Evolutionary conservation across 1,140 invertebrate species (phyloP).

Genomic region (Meloidogyne floridensis): DNA sequence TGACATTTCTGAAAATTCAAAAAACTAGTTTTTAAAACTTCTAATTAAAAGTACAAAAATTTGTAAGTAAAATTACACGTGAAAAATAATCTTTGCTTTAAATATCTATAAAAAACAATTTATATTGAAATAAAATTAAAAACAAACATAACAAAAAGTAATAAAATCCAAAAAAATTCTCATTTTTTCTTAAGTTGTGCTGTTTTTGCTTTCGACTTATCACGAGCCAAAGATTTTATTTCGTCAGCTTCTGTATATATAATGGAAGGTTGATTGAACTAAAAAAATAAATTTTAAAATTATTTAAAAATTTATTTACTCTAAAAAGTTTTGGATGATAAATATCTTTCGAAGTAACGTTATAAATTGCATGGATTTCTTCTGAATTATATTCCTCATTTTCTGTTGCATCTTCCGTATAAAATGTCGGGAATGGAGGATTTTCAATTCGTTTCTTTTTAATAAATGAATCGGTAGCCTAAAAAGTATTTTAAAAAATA

Average conservation of each 20-base stretch:
- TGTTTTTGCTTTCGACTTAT: conserved; percentile 56
- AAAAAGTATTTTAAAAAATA: not conserved
- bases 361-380: conserved; percentile 13
- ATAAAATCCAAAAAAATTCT: not conserved
- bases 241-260: conserved; percentile 55
- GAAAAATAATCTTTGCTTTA: no score
- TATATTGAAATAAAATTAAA: no score
- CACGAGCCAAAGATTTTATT: conserved; percentile 49
- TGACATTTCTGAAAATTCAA: no score
- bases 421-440: conserved; percentile 59
- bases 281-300: conserved; percentile 33
- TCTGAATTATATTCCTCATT: conserved; percentile 29
- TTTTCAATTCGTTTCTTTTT: conserved; percentile 48
- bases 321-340: conserved; percentile 43
- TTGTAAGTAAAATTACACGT: no score
- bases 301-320: not conserved
- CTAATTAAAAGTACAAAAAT: no score
- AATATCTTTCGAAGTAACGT: conserved; percentile 44
- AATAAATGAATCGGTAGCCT: conserved; percentile 50
- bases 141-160: not conserved
- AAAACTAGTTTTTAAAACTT: no score
- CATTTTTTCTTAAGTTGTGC: conserved; percentile 63
- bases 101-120: no score
- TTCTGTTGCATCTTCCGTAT: conserved; percentile 33
- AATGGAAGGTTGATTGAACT: conserved; percentile 56